These are phyloP conservation scores for Planococcus citri DNA, from an alignment of 1,140 invertebrate genomes.

Conservation along the genomic window DNA sequence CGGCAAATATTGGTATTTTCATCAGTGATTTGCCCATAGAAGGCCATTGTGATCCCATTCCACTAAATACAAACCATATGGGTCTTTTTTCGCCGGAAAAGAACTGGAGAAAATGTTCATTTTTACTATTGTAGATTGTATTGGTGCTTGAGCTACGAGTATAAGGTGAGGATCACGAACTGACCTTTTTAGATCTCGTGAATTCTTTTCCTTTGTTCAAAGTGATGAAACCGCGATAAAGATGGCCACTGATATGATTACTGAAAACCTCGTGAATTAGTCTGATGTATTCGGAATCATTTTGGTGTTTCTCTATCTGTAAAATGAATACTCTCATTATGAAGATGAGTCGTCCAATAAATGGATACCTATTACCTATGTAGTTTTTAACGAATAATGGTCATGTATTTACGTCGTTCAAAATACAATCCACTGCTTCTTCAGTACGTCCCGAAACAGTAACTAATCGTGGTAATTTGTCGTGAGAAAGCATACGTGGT, in stretches of 20 bases:
- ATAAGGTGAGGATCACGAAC: background rate
- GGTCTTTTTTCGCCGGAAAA: slow-evolving; percentile 44
- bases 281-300: slow-evolving; percentile 42
- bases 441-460: slow-evolving; percentile 27
- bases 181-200: background rate
- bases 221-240: slow-evolving; percentile 46
- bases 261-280: slow-evolving; percentile 36
- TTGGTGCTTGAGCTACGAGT: no score
- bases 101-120: slow-evolving; percentile 35
- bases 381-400: background rate
- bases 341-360: background rate
- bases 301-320: slow-evolving; percentile 35
- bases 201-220: background rate
- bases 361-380: background rate
- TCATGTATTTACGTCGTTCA: slow-evolving; percentile 26
- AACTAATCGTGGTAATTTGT: slow-evolving; percentile 27
- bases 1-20: slow-evolving; percentile 39
- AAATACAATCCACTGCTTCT: slow-evolving; percentile 21
- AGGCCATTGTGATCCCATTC: slow-evolving; percentile 53
- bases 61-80: slow-evolving; percentile 50
- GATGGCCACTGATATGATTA: slow-evolving; percentile 41
- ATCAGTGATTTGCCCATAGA: slow-evolving; percentile 47
- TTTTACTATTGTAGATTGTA: no score
- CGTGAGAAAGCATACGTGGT: slow-evolving; percentile 30
- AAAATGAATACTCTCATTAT: no score